Conservation (phyloP, 2,888 invertebrate species). For the Scotopteryx bipunctaria region DNA sequence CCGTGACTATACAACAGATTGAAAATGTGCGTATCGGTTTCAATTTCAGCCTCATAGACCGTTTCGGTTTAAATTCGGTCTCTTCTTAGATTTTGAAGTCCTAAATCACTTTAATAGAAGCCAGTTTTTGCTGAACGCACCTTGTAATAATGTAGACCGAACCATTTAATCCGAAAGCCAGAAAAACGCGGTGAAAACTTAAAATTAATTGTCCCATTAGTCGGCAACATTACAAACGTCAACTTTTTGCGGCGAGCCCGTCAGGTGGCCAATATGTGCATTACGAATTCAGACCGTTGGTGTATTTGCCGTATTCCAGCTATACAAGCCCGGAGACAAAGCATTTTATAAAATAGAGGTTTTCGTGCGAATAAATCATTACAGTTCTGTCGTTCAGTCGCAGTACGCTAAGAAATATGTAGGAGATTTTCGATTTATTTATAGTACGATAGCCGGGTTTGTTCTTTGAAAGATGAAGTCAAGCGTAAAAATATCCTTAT, state of each 20-base stretch:
- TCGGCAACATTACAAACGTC: background rate
- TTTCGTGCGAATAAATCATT: constrained; percentile 59
- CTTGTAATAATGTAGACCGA: too few species aligned
- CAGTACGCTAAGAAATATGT: constrained; percentile 63
- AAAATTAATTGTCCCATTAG: constrained; percentile 11
- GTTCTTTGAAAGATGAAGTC: constrained; percentile 33
- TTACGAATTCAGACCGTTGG: constrained; percentile 25
- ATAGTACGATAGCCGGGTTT: constrained; percentile 49
- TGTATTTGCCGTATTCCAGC: constrained; percentile 14
- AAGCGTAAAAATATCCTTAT: constrained; percentile 15
- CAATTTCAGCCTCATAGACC: too few species aligned
- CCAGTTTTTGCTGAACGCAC: too few species aligned
- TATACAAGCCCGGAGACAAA: constrained; percentile 29
- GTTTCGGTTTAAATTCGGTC: too few species aligned
- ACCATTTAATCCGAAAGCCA: background rate
- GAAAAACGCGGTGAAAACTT: background rate
- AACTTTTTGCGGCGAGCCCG: constrained; percentile 12
- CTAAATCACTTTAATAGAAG: too few species aligned
- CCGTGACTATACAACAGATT: too few species aligned
- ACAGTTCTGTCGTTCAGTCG: constrained; percentile 58
- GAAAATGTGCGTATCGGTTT: too few species aligned
- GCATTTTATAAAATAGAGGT: constrained; percentile 42
- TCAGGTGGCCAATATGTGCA: constrained; percentile 24
- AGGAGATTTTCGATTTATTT: constrained; percentile 53
- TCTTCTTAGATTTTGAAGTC: too few species aligned